phyloP scores from a whole-genome alignment of 2,113 vertebrate species.

The Rattus norvegicus region DNA sequence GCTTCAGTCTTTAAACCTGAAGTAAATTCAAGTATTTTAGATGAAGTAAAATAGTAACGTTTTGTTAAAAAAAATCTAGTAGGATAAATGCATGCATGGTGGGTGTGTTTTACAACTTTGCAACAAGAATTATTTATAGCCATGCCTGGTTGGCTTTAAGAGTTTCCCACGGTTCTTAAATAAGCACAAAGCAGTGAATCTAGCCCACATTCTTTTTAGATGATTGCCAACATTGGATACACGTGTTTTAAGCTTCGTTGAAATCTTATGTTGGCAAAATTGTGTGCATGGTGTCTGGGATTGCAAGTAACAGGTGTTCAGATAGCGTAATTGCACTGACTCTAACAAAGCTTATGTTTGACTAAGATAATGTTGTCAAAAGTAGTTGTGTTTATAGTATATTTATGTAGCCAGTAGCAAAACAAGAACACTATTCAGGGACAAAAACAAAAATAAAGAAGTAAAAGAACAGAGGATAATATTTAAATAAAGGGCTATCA shows the following conservation, averaged over 20 bases:
- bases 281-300: constrained; percentile 2
- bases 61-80: neutral
- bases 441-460: neutral
- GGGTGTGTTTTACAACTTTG: neutral
- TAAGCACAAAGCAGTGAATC: neutral
- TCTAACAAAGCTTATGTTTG: neutral
- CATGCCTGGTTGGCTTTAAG: neutral
- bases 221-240: neutral
- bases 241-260: neutral
- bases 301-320: neutral
- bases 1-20: neutral
- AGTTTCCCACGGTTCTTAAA: neutral
- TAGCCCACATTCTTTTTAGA: neutral
- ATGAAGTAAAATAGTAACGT: neutral
- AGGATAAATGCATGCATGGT: neutral
- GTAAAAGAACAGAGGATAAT: neutral
- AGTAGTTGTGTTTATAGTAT: neutral
- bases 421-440: neutral
- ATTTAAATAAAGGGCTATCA: neutral
- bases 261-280: neutral
- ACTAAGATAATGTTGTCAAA: neutral
- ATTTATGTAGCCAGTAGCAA: neutral
- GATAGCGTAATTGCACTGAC: neutral
- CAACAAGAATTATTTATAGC: neutral
- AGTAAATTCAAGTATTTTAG: neutral